Base-by-base conservation (phyloP, 2,888 invertebrate genomes). In the Deroplatys truncata region DNA sequence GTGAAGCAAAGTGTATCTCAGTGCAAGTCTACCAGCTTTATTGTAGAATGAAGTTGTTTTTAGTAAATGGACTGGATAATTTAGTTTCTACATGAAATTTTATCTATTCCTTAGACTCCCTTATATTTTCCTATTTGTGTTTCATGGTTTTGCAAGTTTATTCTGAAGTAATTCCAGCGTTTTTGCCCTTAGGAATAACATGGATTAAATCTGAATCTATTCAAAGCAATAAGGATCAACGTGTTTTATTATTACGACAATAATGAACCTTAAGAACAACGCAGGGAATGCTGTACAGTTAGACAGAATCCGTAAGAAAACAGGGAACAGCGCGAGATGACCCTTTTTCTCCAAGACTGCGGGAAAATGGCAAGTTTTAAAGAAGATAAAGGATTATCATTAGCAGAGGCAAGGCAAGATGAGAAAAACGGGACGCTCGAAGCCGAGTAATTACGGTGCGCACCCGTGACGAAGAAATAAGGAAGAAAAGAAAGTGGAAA, bases 381-480 rank as follows among this genome's bases (percentile, higher is more conserved):
- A 84, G 88, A 88, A 84, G 88, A 88, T 49, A 88, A 88, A 88
- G 84, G n/a, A 84, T 88, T 88, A 84, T 85, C 49, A 85, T 56
- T 28, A 85, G 49, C 28, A 49, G 28, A 85, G n/a, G 28, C 43
- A 85, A 85, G 43, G 35, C 85, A 85, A 85, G 85, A 85, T 85
- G 85, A 85, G 43, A 43, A 29, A 35, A 35, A 83, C 84, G 84
- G 84, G n/a, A 84, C 35, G 29, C 84, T 25, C 85, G 49, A 85
- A 85, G 28, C 28, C 85, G n/a, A 85, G 85, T 56, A 85, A 85
- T 85, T 85, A 85, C 85, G 49, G n/a, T 85, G 31, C 85, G 85
- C 56, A 20, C 25, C 56, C 25, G 56, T 72, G 56, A 72, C 56
- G 56, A 72, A 85, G 56, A 35, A 43, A 84, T 16, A 31, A 35